Conservation (phyloP, 2,797 vertebrate species). For the Periparus ater region DNA sequence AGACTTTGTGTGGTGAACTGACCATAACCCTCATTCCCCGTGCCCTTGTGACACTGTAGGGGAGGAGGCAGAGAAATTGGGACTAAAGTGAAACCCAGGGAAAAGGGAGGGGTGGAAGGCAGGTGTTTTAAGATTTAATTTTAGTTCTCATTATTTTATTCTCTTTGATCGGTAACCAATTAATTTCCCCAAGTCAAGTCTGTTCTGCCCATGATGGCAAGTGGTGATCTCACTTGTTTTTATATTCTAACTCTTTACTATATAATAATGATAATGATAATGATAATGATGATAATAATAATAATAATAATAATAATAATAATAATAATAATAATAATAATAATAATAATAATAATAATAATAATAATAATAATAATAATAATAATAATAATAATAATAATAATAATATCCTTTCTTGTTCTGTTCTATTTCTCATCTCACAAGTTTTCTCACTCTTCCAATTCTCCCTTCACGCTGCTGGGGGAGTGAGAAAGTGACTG, state of each 20-base stretch:
- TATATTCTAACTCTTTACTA: not conserved
- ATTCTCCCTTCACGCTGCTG: not conserved
- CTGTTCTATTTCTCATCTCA: not conserved
- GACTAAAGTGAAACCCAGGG: not conserved
- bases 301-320: too few species aligned
- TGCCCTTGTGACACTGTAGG: not conserved
- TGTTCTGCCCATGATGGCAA: not conserved
- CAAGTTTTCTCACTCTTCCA: not conserved
- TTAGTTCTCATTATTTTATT: not conserved
- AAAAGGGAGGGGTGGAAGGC: not conserved
- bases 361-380: too few species aligned
- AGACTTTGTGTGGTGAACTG: not conserved
- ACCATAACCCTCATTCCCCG: not conserved
- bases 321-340: too few species aligned
- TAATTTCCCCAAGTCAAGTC: not conserved
- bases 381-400: too few species aligned
- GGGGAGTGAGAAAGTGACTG: not conserved
- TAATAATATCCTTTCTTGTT: not conserved
- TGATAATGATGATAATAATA: too few species aligned
- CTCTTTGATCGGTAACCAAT: not conserved
- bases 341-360: too few species aligned
- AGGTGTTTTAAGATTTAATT: not conserved
- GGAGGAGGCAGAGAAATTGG: not conserved
- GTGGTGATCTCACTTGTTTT: not conserved
- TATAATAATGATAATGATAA: too few species aligned